phyloP scores from a whole-genome alignment of 2,888 invertebrate species.

The Melanotus villosus region DNA sequence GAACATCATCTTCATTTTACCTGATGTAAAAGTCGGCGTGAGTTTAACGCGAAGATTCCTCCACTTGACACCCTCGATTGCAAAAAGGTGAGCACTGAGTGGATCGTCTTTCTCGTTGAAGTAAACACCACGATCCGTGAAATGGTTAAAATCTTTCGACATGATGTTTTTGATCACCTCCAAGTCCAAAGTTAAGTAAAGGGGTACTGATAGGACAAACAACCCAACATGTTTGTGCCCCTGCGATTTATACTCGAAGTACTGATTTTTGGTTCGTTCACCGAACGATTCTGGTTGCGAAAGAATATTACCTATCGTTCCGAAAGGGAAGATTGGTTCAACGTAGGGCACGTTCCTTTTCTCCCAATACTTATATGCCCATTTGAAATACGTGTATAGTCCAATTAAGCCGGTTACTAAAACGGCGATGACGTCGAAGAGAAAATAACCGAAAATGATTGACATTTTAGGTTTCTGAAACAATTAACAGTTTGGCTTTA shows the following conservation, averaged over 20 bases:
- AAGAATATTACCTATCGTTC: constrained; percentile 49
- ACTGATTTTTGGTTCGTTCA: constrained; percentile 25
- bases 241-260: constrained; percentile 46
- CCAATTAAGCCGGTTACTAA: constrained; percentile 6
- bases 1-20: constrained; percentile 77
- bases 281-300: constrained; percentile 17
- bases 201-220: constrained; percentile 43
- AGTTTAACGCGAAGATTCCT: constrained; percentile 73
- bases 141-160: too few species aligned
- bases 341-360: constrained; percentile 41
- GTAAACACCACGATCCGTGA: constrained; percentile 74
- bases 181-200: constrained; percentile 51
- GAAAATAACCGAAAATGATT: neutral
- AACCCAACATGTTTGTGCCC: constrained; percentile 51
- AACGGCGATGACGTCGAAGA: neutral
- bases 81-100: constrained; percentile 72
- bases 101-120: constrained; percentile 73
- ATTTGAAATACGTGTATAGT: constrained; percentile 35
- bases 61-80: constrained; percentile 73
- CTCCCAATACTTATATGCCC: constrained; percentile 49
- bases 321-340: constrained; percentile 55
- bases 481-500: too few species aligned
- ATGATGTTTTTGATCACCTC: constrained; percentile 66
- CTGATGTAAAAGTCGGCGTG: constrained; percentile 77
- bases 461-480: neutral